Evolutionary conservation across 2,113 vertebrate species (phyloP).

Genomic region (Bettongia penicillata): DNA sequence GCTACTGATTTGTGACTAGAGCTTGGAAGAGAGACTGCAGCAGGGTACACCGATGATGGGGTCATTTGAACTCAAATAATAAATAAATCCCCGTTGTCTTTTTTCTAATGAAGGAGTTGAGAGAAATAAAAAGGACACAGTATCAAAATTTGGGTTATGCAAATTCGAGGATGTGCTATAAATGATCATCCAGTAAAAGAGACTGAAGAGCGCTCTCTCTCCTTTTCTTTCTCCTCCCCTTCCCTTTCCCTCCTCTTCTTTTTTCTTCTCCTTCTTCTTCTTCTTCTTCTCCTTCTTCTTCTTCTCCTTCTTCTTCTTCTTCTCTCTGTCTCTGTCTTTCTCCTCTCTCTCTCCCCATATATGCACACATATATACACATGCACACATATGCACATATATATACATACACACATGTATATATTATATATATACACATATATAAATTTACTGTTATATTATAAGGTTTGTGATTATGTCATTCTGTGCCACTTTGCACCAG

Average conservation of each 20-base stretch:
- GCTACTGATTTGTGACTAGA: neutral
- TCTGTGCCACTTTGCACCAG: neutral
- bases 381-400: too few relatives aligned
- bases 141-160: neutral
- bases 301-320: too few relatives aligned
- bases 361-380: too few relatives aligned
- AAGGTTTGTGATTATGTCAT: neutral
- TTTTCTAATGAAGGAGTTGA: neutral
- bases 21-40: neutral
- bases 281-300: too few relatives aligned
- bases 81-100: neutral
- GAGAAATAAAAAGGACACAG: neutral
- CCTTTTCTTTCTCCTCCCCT: too few relatives aligned
- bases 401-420: too few relatives aligned
- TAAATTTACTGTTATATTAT: neutral
- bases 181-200: neutral
- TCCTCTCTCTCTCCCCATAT: too few relatives aligned
- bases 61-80: neutral
- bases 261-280: too few relatives aligned
- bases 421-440: neutral
- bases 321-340: too few relatives aligned
- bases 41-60: neutral
- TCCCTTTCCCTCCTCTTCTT: too few relatives aligned
- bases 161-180: neutral
- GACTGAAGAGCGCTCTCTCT: neutral